Conservation (phyloP, 2,888 invertebrate species). For the Syrista parreyssii region DNA sequence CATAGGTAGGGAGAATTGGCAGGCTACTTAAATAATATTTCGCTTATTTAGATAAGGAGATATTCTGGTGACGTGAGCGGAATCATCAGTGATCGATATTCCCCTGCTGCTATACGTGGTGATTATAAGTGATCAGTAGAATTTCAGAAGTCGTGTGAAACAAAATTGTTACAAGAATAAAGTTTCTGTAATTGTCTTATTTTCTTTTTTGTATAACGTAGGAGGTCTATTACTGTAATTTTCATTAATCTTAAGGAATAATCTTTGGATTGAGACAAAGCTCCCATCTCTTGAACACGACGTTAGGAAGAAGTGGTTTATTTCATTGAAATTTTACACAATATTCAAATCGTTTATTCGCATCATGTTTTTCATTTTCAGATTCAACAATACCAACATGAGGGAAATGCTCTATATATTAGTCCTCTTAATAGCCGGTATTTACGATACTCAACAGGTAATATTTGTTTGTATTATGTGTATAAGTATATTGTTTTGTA, state of each 20-base stretch:
- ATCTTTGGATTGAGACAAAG: background rate
- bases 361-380: background rate
- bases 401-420: background rate
- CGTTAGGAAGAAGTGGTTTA: background rate
- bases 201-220: background rate
- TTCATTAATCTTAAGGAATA: background rate
- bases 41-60: background rate
- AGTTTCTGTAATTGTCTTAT: background rate
- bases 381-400: background rate
- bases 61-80: background rate
- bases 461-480: background rate
- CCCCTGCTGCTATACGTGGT: background rate
- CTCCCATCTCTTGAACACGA: background rate
- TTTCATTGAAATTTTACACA: background rate
- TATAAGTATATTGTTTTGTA: background rate
- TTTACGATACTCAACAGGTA: conserved; percentile 3
- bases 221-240: background rate
- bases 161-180: background rate
- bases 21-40: background rate
- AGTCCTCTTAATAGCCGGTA: background rate
- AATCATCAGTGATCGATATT: background rate
- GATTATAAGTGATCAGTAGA: background rate
- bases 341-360: background rate
- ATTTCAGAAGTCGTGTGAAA: background rate
- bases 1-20: background rate